These are phyloP conservation scores for Lota lota DNA, from an alignment of 2,113 vertebrate species.

Conservation along the genomic window DNA sequence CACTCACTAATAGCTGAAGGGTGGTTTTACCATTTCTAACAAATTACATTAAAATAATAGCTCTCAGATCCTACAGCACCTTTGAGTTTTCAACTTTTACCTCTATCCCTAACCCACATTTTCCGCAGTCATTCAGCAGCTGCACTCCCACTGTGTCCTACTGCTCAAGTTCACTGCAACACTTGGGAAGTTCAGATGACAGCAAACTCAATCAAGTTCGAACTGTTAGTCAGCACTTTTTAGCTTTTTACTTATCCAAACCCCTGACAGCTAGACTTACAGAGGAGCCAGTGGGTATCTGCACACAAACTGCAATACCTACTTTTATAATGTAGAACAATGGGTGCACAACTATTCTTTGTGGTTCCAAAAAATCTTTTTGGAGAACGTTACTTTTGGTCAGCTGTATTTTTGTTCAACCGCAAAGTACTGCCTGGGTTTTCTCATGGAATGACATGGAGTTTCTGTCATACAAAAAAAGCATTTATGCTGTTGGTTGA, in stretches of 20 bases:
- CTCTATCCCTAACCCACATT: not conserved
- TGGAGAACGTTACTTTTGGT: no score
- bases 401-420: no score
- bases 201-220: not conserved
- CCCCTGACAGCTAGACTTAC: constrained; percentile 43
- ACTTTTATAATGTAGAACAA: constrained; percentile 11
- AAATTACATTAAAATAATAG: no score
- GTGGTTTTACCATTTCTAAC: no score
- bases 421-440: no score
- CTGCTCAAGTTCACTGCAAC: constrained; percentile 70
- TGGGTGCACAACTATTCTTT: not conserved
- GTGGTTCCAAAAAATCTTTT: not conserved
- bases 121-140: constrained; percentile 15
- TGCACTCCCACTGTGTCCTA: constrained; percentile 24
- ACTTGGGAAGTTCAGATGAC: constrained; percentile 64
- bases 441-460: no score
- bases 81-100: no score
- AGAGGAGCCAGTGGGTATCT: constrained; percentile 35
- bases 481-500: no score
- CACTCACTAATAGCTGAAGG: no score
- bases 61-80: no score
- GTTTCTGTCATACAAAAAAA: no score
- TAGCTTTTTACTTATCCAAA: constrained; percentile 37
- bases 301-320: constrained; percentile 24
- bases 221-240: constrained; percentile 58